A percentile compares a stretch with the other conserved stretches of the same genome.
Conservation (phyloP, 1,140 invertebrate genomes). For the Radopholus similis region DNA sequence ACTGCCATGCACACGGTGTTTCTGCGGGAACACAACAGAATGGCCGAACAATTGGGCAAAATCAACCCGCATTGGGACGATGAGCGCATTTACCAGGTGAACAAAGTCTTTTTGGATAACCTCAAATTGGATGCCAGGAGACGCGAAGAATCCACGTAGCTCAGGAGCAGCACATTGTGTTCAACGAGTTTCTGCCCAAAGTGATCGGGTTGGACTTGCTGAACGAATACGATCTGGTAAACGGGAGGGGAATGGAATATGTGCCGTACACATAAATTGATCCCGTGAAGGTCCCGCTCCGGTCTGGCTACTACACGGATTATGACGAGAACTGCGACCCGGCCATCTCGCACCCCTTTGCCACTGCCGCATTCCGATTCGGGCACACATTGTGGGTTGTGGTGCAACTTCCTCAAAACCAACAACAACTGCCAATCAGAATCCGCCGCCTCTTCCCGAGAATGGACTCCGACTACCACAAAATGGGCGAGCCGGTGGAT, state of each 20-base stretch:
- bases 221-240: slow-evolving; percentile 41
- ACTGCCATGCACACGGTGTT: slow-evolving; percentile 80
- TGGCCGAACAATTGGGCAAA: slow-evolving; percentile 64
- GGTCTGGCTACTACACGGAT: slow-evolving; percentile 44
- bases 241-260: background rate
- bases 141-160: slow-evolving; percentile 70
- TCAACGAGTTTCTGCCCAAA: slow-evolving; percentile 60
- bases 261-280: background rate
- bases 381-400: slow-evolving; percentile 66
- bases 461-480: slow-evolving; percentile 44
- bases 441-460: slow-evolving; percentile 58
- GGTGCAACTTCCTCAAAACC: background rate
- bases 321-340: slow-evolving; percentile 14
- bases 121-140: slow-evolving; percentile 75
- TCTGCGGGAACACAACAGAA: slow-evolving; percentile 66
- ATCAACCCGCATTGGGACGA: slow-evolving; percentile 61
- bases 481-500: slow-evolving; percentile 51
- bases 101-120: background rate
- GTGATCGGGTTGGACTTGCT: slow-evolving; percentile 52
- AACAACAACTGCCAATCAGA: background rate
- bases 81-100: slow-evolving; percentile 61
- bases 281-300: slow-evolving; percentile 28
- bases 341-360: slow-evolving; percentile 46
- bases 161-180: slow-evolving; percentile 56
- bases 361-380: slow-evolving; percentile 58